Base-by-base conservation (phyloP, 2,797 vertebrate genomes). In the Sebastes trivittatus region DNA sequence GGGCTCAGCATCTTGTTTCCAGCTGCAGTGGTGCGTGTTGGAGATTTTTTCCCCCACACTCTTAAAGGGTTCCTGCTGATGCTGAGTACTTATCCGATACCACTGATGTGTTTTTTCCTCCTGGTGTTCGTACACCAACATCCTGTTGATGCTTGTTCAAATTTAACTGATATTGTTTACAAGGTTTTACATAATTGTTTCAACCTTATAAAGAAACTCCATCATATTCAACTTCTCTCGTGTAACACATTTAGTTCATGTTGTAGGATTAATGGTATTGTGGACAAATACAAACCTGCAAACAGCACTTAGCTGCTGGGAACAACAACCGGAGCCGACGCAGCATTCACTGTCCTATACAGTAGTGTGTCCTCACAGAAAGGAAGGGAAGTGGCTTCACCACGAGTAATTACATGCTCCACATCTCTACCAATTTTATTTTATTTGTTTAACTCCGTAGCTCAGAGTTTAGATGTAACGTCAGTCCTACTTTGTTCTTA, bases 401-500 rank as follows among this genome's bases (percentile, higher is more conserved):
- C 46, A 0, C 7, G 18, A 49, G 16, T 49, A 18, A 49, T 20
- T 49, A 49, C 46, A 49, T 49, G 46, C 42, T 49, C 1, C 18
- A 20, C 42, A 46, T 46, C 42, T 49, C 42, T 49, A 49, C 42
- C 42, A 16, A 42, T 42, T 42, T 42, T 42, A 42, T 42, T 42
- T 42, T 0, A 16, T 42, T 42, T 42, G 0, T 42, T 38, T 38
- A 42, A 42, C 13, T 42, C 38, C 38, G 0, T 16, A 42, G 38
- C 13, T 42, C 38, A 42, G 38, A 42, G 38, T 42, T 42, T 42
- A 42, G 38, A 42, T 42, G 38, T 6, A 42, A 42, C 38, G 0
- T 42, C 38, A 42, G 38, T 42, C 38, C 38, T 42, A 16, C 14
- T 42, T 42, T 42, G 38, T 42, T 42, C 38, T 42, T 16, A 42